These are phyloP conservation scores for Monochamus saltuarius DNA, from an alignment of 1,140 invertebrate genomes.

Conservation along the genomic window DNA sequence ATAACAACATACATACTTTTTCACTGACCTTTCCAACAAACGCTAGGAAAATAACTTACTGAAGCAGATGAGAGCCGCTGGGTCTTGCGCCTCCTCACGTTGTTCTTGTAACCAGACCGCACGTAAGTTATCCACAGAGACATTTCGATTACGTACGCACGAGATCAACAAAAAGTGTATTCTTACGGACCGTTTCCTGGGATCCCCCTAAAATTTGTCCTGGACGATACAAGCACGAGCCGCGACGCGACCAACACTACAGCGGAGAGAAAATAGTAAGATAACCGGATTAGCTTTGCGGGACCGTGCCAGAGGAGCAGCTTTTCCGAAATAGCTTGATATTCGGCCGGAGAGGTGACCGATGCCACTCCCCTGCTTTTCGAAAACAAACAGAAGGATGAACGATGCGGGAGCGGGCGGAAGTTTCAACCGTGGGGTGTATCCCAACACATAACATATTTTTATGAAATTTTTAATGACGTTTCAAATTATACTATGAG, in stretches of 20 bases:
- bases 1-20: too few species aligned
- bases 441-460: too few species aligned
- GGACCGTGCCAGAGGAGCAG: background rate
- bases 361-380: too few species aligned
- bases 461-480: too few species aligned
- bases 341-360: background rate
- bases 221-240: background rate
- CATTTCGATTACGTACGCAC: conserved; percentile 37
- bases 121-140: conserved; percentile 55
- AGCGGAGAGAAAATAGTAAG: background rate
- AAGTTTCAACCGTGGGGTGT: too few species aligned
- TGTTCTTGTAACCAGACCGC: conserved; percentile 33
- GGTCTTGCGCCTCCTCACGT: conserved; percentile 18
- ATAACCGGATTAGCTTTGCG: too few species aligned
- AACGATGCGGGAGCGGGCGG: too few species aligned
- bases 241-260: background rate
- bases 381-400: too few species aligned
- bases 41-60: background rate
- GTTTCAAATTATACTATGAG: too few species aligned
- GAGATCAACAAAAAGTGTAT: background rate
- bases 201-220: background rate
- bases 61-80: conserved; percentile 13
- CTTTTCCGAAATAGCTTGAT: conserved; percentile 3
- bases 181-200: background rate
- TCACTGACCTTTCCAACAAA: too few species aligned